These are phyloP conservation scores for Balaeniceps rex DNA, from an alignment of 2,113 vertebrate species.

Conservation along the genomic window DNA sequence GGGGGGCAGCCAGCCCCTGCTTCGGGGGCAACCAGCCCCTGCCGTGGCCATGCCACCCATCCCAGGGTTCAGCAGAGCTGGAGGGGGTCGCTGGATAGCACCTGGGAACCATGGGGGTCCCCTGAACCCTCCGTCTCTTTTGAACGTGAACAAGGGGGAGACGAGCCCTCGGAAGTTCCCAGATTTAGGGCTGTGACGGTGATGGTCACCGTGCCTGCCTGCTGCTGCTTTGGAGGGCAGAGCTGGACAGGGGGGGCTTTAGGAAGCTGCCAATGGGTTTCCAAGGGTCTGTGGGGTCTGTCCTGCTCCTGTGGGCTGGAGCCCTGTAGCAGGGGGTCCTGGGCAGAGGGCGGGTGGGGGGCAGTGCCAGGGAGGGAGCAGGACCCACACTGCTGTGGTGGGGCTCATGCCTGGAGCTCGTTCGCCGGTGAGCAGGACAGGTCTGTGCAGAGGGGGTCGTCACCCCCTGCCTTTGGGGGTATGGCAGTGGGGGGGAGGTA, in stretches of 20 bases:
- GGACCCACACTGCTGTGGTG: neutral
- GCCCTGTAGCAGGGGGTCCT: neutral
- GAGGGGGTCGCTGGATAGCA: neutral
- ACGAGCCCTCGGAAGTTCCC: neutral
- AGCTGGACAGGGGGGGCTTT: neutral
- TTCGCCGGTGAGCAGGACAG: neutral
- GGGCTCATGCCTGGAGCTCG: neutral
- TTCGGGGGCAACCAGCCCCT: neutral
- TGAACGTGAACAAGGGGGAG: neutral
- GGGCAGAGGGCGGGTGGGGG: neutral
- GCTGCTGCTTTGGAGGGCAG: neutral
- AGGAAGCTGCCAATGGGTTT: neutral
- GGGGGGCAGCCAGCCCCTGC: neutral
- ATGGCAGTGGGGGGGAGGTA: neutral
- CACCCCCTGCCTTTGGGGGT: no score
- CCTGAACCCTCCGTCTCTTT: no score
- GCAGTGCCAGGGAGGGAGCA: neutral
- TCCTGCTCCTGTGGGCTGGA: neutral
- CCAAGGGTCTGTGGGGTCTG: neutral
- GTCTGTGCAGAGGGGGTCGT: neutral
- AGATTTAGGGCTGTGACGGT: no score
- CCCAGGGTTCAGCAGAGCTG: neutral
- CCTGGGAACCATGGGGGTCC: neutral
- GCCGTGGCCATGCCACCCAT: rapidly evolving
- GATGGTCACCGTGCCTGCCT: neutral